These are phyloP conservation scores for Cephus sareptanus DNA, from an alignment of 2,888 invertebrate genomes.

Conservation along the genomic window DNA sequence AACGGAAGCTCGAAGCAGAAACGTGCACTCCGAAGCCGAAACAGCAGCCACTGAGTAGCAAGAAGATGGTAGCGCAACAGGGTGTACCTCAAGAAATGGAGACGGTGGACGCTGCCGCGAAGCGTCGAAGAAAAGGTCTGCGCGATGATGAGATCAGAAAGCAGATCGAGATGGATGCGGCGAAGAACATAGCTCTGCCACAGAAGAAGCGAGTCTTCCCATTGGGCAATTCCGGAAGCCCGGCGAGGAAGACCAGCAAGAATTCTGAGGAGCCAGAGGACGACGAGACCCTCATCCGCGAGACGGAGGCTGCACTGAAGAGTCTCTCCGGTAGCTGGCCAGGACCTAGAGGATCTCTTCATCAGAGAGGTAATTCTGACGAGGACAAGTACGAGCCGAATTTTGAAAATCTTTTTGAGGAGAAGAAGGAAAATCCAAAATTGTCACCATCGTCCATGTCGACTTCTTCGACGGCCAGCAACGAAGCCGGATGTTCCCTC, in stretches of 20 bases:
- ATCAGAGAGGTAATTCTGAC: slow-evolving; percentile 72
- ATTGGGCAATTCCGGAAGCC: slow-evolving; percentile 66
- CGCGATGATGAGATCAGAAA: slow-evolving; percentile 60
- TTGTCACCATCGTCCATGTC: slow-evolving; percentile 76
- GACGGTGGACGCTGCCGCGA: slow-evolving; percentile 67
- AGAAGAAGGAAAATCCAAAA: slow-evolving; percentile 76
- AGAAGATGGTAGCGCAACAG: slow-evolving; percentile 24
- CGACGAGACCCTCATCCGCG: slow-evolving; percentile 85
- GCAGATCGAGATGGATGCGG: slow-evolving; percentile 53
- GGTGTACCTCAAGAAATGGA: slow-evolving; percentile 66
- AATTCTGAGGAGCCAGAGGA: slow-evolving; percentile 70
- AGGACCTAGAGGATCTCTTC: slow-evolving; percentile 74
- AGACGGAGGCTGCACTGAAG: slow-evolving; percentile 88
- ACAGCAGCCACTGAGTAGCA: slow-evolving; percentile 40
- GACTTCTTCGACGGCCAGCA: slow-evolving; percentile 70
- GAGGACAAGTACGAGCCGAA: slow-evolving; percentile 79
- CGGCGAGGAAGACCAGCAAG: slow-evolving; percentile 63
- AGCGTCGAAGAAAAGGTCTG: slow-evolving; percentile 67
- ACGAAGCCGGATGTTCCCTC: slow-evolving; percentile 72
- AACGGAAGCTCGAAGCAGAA: slow-evolving; percentile 76
- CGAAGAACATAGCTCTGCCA: slow-evolving; percentile 67
- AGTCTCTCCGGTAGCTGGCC: slow-evolving; percentile 90
- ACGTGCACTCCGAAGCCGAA: slow-evolving; percentile 52
- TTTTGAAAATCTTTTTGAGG: slow-evolving; percentile 87
- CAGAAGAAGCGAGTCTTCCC: slow-evolving; percentile 71